phyloP scores from a whole-genome alignment of 2,888 invertebrate genomes.

The Hyppa rectilinea region DNA sequence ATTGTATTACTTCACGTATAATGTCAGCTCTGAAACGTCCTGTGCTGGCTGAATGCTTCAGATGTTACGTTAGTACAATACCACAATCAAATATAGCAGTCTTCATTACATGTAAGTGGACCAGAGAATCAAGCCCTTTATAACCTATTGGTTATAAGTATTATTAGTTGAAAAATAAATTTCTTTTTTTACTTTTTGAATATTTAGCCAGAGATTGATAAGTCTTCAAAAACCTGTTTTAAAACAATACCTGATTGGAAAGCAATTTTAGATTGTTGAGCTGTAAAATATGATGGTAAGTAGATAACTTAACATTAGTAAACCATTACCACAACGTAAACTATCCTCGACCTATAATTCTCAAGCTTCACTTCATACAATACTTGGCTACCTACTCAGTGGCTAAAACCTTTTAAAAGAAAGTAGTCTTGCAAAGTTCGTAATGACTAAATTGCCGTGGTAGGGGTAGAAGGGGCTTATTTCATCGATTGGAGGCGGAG shows the following conservation, averaged over 20 bases:
- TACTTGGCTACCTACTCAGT: slow-evolving; percentile 12
- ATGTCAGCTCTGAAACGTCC: neutral
- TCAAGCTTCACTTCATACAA: slow-evolving; percentile 13
- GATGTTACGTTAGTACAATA: neutral
- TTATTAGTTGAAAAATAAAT: no score
- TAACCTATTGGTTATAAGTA: no score
- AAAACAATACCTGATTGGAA: no score
- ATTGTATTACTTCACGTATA: slow-evolving; percentile 4
- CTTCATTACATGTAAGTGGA: neutral
- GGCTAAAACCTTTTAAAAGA: slow-evolving; percentile 35
- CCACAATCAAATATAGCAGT: neutral
- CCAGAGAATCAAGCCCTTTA: neutral
- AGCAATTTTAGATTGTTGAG: no score
- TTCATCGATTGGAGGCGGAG: slow-evolving; percentile 55
- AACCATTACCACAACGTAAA: slow-evolving; percentile 22
- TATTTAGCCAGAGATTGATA: no score
- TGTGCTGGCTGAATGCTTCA: no score
- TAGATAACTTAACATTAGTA: neutral
- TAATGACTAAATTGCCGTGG: slow-evolving; percentile 45
- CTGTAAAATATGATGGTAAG: no score
- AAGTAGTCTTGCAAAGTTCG: slow-evolving; percentile 18
- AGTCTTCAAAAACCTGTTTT: no score
- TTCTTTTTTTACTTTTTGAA: no score
- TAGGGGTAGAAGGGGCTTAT: slow-evolving; percentile 52
- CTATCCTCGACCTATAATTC: slow-evolving; percentile 8